A percentile compares a stretch with the other conserved stretches of the same genome.
phyloP scores from a whole-genome alignment of 2,888 invertebrate species.

The Watsonalla cultraria region DNA sequence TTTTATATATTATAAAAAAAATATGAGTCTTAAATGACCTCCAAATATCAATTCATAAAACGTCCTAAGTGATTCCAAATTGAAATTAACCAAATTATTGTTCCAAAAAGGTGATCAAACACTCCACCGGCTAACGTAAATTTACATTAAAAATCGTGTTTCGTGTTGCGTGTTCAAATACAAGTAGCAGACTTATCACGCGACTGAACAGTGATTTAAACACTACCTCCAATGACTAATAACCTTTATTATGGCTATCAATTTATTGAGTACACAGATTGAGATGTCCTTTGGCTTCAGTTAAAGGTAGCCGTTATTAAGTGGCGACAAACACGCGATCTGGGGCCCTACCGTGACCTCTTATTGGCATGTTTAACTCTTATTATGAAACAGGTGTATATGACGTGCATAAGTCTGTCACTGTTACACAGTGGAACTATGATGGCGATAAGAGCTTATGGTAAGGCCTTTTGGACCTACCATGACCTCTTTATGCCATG shows the following conservation, averaged over 20 bases:
- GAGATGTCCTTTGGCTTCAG: constrained; percentile 56
- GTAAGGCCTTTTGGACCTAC: too few species aligned
- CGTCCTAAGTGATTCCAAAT: background rate
- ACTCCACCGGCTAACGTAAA: constrained; percentile 11
- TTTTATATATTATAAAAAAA: too few species aligned
- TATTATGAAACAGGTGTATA: too few species aligned
- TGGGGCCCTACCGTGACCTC: constrained; percentile 7
- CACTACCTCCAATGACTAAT: constrained; percentile 65
- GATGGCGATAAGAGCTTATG: too few species aligned
- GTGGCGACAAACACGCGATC: constrained; percentile 56
- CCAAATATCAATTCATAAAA: too few species aligned
- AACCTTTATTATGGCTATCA: constrained; percentile 70
- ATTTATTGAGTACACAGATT: constrained; percentile 65
- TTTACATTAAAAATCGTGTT: constrained; percentile 6
- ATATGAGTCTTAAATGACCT: too few species aligned
- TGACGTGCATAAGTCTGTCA: too few species aligned
- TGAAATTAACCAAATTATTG: background rate
- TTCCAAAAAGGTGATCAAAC: background rate
- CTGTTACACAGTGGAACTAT: too few species aligned
- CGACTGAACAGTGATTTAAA: constrained; percentile 61
- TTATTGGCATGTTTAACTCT: background rate
- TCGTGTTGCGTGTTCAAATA: constrained; percentile 55
- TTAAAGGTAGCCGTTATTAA: constrained; percentile 60
- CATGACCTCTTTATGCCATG: too few species aligned
- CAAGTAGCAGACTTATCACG: constrained; percentile 60